phyloP scores from a whole-genome alignment of 2,797 vertebrate species.

The Pseudochaenichthys georgianus region DNA sequence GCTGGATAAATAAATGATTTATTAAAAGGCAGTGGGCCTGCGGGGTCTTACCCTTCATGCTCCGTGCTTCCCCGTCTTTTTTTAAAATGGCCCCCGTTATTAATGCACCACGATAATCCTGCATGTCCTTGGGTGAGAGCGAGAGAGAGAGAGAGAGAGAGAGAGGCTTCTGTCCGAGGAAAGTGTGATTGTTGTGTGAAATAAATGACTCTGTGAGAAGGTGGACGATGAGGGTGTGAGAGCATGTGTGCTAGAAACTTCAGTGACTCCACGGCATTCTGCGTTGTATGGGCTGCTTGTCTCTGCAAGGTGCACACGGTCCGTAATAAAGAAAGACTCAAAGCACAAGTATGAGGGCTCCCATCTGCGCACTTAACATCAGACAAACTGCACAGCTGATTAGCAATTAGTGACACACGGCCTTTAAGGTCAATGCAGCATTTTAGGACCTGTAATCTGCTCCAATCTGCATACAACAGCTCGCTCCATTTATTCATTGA shows the following conservation, averaged over 20 bases:
- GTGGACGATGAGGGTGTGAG: slow-evolving; percentile 42
- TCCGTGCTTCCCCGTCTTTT: slow-evolving; percentile 30
- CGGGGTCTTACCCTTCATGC: slow-evolving; percentile 57
- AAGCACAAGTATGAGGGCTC: slow-evolving; percentile 2
- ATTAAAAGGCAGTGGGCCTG: slow-evolving; percentile 11
- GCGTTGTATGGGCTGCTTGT: slow-evolving; percentile 38
- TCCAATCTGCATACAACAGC: slow-evolving; percentile 10
- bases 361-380: slow-evolving; percentile 18
- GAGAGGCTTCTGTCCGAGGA: slow-evolving; percentile 22
- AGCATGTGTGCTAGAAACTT: slow-evolving; percentile 22
- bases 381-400: slow-evolving; percentile 43
- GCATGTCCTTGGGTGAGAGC: slow-evolving; percentile 58
- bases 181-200: slow-evolving; percentile 51
- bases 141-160: slow-evolving; percentile 15
- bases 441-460: slow-evolving; percentile 40
- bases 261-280: slow-evolving; percentile 18
- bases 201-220: slow-evolving; percentile 52
- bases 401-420: slow-evolving; percentile 31
- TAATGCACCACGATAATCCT: slow-evolving; percentile 46
- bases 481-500: neutral
- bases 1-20: slow-evolving; percentile 5
- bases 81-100: slow-evolving; percentile 58
- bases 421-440: slow-evolving; percentile 26
- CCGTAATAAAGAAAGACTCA: slow-evolving; percentile 26
- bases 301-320: slow-evolving; percentile 27